These are phyloP conservation scores for Nemurella pictetii DNA, from an alignment of 2,888 invertebrate genomes.

Conservation along the genomic window DNA sequence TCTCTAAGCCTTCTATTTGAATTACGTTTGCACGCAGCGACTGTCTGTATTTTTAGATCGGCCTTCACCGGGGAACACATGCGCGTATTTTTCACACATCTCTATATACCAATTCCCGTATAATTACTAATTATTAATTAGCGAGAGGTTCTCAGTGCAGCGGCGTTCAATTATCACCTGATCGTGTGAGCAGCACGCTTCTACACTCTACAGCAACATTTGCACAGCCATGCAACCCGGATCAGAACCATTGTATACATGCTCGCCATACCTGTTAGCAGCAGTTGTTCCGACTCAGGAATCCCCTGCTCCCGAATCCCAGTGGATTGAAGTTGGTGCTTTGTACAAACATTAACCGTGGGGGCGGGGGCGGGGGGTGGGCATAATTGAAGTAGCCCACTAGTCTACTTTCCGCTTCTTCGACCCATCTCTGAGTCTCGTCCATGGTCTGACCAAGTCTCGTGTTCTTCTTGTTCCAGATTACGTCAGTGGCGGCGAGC, in stretches of 20 bases:
- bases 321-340: background rate
- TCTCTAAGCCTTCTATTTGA: background rate
- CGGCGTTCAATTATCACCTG: background rate
- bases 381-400: too few species aligned
- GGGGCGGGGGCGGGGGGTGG: background rate
- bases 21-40: background rate
- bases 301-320: background rate
- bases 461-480: conserved; percentile 63
- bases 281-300: background rate
- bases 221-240: background rate
- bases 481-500: conserved; percentile 95
- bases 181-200: too few species aligned
- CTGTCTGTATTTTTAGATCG: background rate
- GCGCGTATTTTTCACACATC: background rate
- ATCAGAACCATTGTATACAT: background rate
- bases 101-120: background rate
- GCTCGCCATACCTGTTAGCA: background rate
- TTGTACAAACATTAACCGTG: background rate
- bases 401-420: too few species aligned
- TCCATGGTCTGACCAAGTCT: background rate
- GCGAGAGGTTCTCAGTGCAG: background rate
- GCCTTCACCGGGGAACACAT: background rate
- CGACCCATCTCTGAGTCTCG: background rate
- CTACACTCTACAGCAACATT: background rate
- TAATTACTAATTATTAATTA: background rate